phyloP scores from a whole-genome alignment of 2,888 invertebrate genomes.

The Xestoiulus laeticollis region DNA sequence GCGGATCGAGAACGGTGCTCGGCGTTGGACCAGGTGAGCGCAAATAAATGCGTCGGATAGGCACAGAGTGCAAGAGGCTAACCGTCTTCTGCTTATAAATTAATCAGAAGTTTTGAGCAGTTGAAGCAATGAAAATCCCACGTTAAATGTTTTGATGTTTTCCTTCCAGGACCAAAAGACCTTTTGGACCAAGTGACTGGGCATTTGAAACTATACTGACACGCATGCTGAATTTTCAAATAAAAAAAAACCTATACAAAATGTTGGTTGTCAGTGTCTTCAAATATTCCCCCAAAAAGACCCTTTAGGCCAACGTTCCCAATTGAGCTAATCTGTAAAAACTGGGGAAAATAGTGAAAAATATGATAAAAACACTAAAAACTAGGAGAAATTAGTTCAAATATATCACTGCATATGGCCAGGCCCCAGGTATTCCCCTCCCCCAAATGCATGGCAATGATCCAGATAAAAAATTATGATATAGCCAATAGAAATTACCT shows the following conservation, averaged over 20 bases:
- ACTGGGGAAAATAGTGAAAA: too few species aligned
- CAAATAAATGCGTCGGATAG: too few species aligned
- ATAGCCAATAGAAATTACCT: too few species aligned
- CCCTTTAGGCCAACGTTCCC: too few species aligned
- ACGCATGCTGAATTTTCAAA: too few species aligned
- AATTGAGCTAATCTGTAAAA: too few species aligned
- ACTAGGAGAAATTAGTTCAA: too few species aligned
- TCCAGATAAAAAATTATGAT: too few species aligned
- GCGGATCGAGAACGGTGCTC: slow-evolving; percentile 87
- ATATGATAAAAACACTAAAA: too few species aligned
- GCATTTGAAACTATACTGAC: slow-evolving; percentile 77
- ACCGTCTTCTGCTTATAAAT: background rate
- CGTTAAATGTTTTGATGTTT: slow-evolving; percentile 40
- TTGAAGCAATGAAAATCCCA: background rate
- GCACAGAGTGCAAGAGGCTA: background rate
- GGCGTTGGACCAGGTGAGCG: slow-evolving; percentile 84
- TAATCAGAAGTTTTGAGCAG: background rate
- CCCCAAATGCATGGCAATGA: too few species aligned
- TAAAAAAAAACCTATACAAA: background rate
- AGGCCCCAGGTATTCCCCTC: too few species aligned
- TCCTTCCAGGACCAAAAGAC: slow-evolving; percentile 69
- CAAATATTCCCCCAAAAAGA: background rate
- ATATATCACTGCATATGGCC: too few species aligned
- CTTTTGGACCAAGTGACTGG: slow-evolving; percentile 84
- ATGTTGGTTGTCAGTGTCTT: background rate